Base-by-base conservation (phyloP, 2,888 invertebrate genomes). In the Drosophila putrida region DNA sequence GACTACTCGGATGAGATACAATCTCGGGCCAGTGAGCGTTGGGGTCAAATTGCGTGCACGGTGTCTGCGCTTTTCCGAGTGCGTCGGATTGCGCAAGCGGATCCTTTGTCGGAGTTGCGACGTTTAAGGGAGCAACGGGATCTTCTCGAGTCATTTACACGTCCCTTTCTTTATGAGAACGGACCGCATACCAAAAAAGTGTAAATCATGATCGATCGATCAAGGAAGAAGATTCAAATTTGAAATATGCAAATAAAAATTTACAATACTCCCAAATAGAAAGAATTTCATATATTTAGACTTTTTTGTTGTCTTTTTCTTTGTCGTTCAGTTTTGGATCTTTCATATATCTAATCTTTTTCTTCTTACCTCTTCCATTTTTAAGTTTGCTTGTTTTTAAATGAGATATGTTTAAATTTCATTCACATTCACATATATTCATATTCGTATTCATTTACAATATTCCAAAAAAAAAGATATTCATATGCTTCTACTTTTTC, bases 51-150 rank as follows among this genome's bases (percentile, higher is more conserved):
- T 2, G 77, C 88, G 6, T 47, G 60, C 15, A 82, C 77, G 0
- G 85, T 82, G 3, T 82, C 88, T 1, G 36, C 85, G 0, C 43
- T 82, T 4, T 82, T 88, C 9, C 77, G 82, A 0, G 85, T 82
- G 15, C 76, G 88, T 0, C 88, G 88, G 36, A 51, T 31, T 27
- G n/a, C 49, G 0, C 6, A 47, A 5, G 82, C 82, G 35, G 41
- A 70, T 27, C 82, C 82, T 0, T 0, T 57, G 15, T 70, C 88
- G 6, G 76, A 76, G 51, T 65, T 67, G 38, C 65, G 74, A 2
- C 76, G 85, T 0, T 5, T 79, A 51, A 64, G 85, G 5, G 85
- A 88, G 59, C 85, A 85, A 15, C 82, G 88, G 0, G 82, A 88
- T 25, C 60, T 82, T 9, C 61, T 88, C n/a, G 88, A 84, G 53